A percentile compares a stretch with the other conserved stretches of the same genome.
Evolutionary conservation across 2,888 invertebrate species (phyloP).

Genomic region (Glyphotaelius pellucidus): DNA sequence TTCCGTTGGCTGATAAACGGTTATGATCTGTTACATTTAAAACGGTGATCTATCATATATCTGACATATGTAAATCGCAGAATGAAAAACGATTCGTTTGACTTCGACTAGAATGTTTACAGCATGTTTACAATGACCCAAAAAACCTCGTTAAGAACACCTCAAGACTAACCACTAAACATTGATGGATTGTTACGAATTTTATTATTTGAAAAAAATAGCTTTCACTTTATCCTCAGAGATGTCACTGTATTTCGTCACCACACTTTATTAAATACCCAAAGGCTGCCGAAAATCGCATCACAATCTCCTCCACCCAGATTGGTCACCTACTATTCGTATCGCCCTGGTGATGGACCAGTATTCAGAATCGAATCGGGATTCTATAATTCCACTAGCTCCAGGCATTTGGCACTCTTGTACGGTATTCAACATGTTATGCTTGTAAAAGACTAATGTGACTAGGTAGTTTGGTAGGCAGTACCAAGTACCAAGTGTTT

Average conservation of each 20-base stretch:
- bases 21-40: not conserved
- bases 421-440: no score
- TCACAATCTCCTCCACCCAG: not conserved
- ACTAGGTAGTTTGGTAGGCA: no score
- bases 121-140: conserved; percentile 2
- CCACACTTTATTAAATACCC: not conserved
- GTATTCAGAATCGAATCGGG: no score
- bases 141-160: not conserved
- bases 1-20: not conserved
- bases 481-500: no score
- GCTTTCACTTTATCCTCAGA: not conserved
- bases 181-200: not conserved
- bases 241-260: not conserved
- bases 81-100: conserved; percentile 2
- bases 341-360: no score
- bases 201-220: not conserved
- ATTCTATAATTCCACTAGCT: no score
- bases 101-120: not conserved
- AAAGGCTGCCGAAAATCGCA: not conserved
- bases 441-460: no score
- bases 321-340: no score
- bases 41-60: not conserved
- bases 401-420: no score
- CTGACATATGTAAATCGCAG: not conserved
- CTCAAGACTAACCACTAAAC: not conserved